phyloP scores from a whole-genome alignment of 1,140 invertebrate genomes.

The Grapholita molesta region DNA sequence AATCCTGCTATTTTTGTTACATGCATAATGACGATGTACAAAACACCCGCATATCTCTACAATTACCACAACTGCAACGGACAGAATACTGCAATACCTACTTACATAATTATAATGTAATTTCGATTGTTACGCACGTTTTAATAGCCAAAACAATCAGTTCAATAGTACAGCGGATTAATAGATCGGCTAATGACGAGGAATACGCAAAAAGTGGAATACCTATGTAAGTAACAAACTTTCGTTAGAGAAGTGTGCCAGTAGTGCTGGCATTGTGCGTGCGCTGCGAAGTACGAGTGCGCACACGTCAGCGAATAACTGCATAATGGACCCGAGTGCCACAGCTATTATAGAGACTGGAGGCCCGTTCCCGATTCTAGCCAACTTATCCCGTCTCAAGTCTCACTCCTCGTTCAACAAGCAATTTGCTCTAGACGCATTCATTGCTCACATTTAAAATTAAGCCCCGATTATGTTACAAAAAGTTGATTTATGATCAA shows the following conservation, averaged over 20 bases:
- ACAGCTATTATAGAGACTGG: slow-evolving; percentile 43
- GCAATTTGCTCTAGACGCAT: background rate
- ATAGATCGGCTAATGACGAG: slow-evolving; percentile 35
- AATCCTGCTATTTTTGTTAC: background rate
- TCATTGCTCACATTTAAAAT: background rate
- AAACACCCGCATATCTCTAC: background rate
- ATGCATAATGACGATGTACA: background rate
- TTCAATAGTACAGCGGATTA: slow-evolving; percentile 42
- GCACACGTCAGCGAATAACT: slow-evolving; percentile 42
- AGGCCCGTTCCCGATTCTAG: slow-evolving; percentile 21
- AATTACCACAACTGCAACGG: background rate
- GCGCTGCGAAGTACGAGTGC: slow-evolving; percentile 21
- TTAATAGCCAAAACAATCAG: slow-evolving; percentile 41
- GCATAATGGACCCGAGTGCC: slow-evolving; percentile 36
- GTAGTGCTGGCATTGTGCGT: slow-evolving; percentile 43
- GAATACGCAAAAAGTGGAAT: slow-evolving; percentile 58
- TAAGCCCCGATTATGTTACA: background rate
- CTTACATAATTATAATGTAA: background rate
- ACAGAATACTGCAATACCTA: background rate
- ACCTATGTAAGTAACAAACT: slow-evolving; percentile 50
- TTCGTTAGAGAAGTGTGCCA: slow-evolving; percentile 58
- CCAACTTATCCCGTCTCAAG: slow-evolving; percentile 18
- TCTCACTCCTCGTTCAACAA: slow-evolving; percentile 1
- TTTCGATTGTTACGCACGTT: background rate
- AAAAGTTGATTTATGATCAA: background rate